phyloP scores from a whole-genome alignment of 2,888 invertebrate species.

The Hydraecia micacea region DNA sequence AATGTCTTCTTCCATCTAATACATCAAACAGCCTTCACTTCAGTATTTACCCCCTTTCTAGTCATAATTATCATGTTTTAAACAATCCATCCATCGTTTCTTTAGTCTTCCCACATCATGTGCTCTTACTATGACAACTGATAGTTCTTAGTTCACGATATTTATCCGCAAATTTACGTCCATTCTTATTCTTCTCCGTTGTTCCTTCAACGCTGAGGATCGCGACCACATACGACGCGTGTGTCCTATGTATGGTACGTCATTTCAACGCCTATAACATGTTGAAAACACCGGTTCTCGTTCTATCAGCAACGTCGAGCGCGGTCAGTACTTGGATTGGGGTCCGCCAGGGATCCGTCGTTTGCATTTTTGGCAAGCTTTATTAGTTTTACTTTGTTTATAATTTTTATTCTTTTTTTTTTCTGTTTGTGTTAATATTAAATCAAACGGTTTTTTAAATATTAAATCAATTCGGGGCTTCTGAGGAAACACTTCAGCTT shows the following conservation, averaged over 20 bases:
- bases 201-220: background rate
- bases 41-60: no score
- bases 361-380: slow-evolving; percentile 56
- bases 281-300: slow-evolving; percentile 85
- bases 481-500: background rate
- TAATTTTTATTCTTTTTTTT: background rate
- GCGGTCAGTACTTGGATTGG: slow-evolving; percentile 81
- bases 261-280: background rate
- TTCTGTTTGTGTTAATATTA: background rate
- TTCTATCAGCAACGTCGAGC: slow-evolving; percentile 80
- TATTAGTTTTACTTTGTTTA: no score
- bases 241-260: no score
- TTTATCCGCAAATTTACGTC: background rate
- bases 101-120: background rate
- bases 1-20: background rate
- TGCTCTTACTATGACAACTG: background rate
- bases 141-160: background rate
- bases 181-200: background rate
- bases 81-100: background rate
- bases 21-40: no score
- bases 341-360: slow-evolving; percentile 36
- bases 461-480: background rate
- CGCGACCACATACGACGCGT: no score
- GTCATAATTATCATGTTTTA: background rate
- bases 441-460: background rate